Evolutionary conservation across 2,113 vertebrate species (phyloP), one percentile per base, ranked within the genome.

Genomic region (Beaufortia kweichowensis): DNA sequence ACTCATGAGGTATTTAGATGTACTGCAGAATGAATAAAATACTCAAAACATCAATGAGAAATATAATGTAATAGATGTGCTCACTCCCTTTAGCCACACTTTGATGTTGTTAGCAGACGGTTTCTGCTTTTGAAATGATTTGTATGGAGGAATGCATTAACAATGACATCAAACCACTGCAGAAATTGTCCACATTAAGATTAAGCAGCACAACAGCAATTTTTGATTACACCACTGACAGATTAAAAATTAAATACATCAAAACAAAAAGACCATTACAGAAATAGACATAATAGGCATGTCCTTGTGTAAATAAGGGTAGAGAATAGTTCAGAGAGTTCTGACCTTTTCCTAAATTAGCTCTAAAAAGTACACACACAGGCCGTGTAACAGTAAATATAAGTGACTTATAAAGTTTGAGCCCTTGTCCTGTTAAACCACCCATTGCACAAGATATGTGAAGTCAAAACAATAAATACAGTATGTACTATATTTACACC

Each of bases 401-500:
- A 55, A 80, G n/a, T 21, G 21, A 23, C 50, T 55, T 3, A 24
- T 71, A 41, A 57, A 39, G 53, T 8, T 12, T 53, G 39, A 57
- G 1, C 33, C 68, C 15, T 57, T 0, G 3, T 70, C 50, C n/a
- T 56, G 67, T 35, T 2, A 56, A 12, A 56, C 46, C 4, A 70
- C 29, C 29, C 23, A 21, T 71, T 71, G 24, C 68, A 56, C 35
- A 6, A 70, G 6, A 28, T 46, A 21, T 29, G 35, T 65, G n/a
- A 65, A 81, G 46, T 62, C 74, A 60, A 71, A 77, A 81, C 55
- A 72, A 28, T 70, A 70, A 46, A 62, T 65, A 71, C n/a, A 70
- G 11, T 3, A 43, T 39, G 12, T 23, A n/a, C n/a, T n/a, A n/a
- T n/a, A 12, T 57, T 7, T 56, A 14, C 50, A 77, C 59, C 73